A percentile compares a stretch with the other conserved stretches of the same genome.
phyloP scores from a whole-genome alignment of 2,888 invertebrate genomes.

The Agrochola litura region DNA sequence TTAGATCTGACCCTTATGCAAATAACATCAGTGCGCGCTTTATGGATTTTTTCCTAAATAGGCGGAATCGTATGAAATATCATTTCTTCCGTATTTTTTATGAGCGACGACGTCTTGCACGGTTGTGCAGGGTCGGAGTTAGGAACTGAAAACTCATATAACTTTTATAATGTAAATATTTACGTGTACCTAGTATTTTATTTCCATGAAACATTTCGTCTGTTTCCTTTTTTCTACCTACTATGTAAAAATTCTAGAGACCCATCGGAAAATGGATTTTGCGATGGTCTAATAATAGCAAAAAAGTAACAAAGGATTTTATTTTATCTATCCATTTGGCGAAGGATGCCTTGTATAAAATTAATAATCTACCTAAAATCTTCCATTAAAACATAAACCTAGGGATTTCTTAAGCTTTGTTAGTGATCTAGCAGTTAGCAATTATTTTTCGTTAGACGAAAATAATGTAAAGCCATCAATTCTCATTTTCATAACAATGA shows the following conservation, averaged over 20 bases:
- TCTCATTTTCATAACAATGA: constrained; percentile 43
- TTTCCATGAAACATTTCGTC: background rate
- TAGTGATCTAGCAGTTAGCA: constrained; percentile 2
- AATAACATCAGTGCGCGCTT: constrained; percentile 28
- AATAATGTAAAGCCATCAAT: constrained; percentile 45
- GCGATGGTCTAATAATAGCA: background rate
- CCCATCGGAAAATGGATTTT: background rate
- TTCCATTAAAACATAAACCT: constrained; percentile 14
- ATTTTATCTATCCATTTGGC: background rate
- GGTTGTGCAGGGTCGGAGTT: constrained; percentile 44
- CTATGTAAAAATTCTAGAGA: background rate
- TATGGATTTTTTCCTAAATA: constrained; percentile 28
- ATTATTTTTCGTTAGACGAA: constrained; percentile 39
- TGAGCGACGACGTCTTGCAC: constrained; percentile 42
- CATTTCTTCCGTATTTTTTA: constrained; percentile 52
- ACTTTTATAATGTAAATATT: background rate
- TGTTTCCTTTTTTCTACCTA: background rate
- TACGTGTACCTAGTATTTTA: background rate
- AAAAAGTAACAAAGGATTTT: background rate
- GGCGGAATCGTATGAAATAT: constrained; percentile 47
- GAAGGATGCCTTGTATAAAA: background rate
- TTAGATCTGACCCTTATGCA: constrained; percentile 5
- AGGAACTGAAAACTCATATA: background rate
- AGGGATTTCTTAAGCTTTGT: constrained; percentile 23
- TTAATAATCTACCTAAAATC: constrained; percentile 21